Base-by-base conservation (phyloP, 2,113 vertebrate species). In the Eolophus roseicapilla region DNA sequence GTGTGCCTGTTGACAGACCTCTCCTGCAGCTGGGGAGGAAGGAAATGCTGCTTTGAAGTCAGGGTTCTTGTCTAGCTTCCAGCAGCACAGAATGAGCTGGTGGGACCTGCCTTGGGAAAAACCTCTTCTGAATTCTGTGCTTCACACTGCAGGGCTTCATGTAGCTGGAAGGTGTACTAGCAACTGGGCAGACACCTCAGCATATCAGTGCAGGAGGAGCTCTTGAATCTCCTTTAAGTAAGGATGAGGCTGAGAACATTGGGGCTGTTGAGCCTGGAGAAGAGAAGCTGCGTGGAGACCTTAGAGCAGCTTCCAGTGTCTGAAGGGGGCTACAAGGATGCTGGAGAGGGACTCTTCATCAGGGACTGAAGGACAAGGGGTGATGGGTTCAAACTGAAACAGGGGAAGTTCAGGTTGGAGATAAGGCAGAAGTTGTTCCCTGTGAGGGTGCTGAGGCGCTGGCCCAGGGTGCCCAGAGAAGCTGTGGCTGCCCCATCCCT, bases 371-470 rank as follows among this genome's bases (percentile, higher is more conserved):
- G 29, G 53, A 31, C 37, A 31, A 19, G 52, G 52, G 52, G 29
- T 55, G 52, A 55, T 19, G 52, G 17, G 29, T 55, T 55, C 29
- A 55, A 4, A 55, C 52, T 55, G 52, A 31, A 55, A 55, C 17
- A 18, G 28, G 52, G 2, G 52, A 31, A 37, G 37, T 19, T 31
- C 10, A 55, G 52, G 1, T 12, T 55, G 29, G 52, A 55, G 3
- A 0, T 12, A 8, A 2, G 52, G 29, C 0, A 31, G 28, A 11
- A 12, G 52, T 28, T 55, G 0, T 55, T 55, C 11, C 17, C 31
- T 55, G 18, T 0, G 31, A 57, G 18, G 53, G 53, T 57, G 53
- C 37, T 37, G 37, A 37, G 37, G 37, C 37, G 37, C 37, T n/a
- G n/a, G n/a, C n/a, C n/a, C 53, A 33, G 55, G 31, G 18, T 55